phyloP scores from a whole-genome alignment of 2,113 vertebrate genomes.

The Monarcha castaneiventris region DNA sequence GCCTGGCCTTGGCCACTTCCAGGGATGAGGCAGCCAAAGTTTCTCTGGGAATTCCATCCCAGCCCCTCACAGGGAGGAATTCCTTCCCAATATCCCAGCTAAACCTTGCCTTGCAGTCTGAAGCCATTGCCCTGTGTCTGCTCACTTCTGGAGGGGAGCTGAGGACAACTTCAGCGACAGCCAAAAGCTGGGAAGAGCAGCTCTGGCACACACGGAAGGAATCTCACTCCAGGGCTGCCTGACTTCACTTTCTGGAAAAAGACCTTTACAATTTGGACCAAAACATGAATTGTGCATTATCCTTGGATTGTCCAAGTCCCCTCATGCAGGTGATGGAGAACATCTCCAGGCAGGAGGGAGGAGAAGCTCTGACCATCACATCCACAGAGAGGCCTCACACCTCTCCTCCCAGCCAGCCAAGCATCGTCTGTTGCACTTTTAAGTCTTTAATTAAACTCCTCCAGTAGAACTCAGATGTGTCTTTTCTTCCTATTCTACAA shows the following conservation, averaged over 20 bases:
- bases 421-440: constrained; percentile 35
- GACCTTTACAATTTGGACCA: not conserved
- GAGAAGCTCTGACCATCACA: not conserved
- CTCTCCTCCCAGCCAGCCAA: not conserved
- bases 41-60: not conserved
- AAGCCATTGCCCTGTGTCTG: not conserved
- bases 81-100: not conserved
- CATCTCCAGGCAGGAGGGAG: not conserved
- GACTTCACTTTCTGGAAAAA: not conserved
- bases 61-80: not conserved
- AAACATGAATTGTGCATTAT: rapidly evolving
- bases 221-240: not conserved
- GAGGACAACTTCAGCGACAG: not conserved
- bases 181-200: not conserved
- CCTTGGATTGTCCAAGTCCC: not conserved
- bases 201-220: not conserved
- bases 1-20: rapidly evolving
- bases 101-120: not conserved
- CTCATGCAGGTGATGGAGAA: not conserved
- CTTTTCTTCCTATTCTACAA: constrained; percentile 28
- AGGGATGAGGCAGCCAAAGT: not conserved
- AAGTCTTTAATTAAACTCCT: constrained; percentile 43
- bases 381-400: not conserved
- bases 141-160: not conserved
- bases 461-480: constrained; percentile 20